Percentiles rank a stretch among this genome's conserved stretches.
These are phyloP conservation scores for Spinibarbus caldwelli DNA, from an alignment of 2,797 vertebrate genomes.

Conservation along the genomic window DNA sequence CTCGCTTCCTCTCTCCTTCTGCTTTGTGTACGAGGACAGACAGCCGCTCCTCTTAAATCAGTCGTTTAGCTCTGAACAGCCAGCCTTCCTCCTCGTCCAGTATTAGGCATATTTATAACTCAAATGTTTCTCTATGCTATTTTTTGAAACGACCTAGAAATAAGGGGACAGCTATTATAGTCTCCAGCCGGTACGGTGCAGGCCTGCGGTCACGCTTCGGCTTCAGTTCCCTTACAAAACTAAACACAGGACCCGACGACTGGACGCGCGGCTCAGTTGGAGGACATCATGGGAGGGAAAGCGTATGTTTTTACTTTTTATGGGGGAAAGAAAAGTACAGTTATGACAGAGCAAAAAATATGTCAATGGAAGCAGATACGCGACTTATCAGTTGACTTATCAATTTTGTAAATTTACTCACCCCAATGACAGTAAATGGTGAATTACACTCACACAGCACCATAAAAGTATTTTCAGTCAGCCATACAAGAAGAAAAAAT, in stretches of 20 bases:
- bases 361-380: neutral
- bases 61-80: constrained; percentile 22
- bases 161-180: constrained; percentile 80
- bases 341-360: neutral
- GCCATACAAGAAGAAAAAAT: neutral
- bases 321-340: neutral
- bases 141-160: constrained; percentile 72
- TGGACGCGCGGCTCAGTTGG: neutral
- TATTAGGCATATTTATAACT: constrained; percentile 54
- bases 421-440: neutral
- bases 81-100: constrained; percentile 27
- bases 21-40: neutral
- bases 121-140: constrained; percentile 49
- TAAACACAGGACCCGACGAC: neutral
- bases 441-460: neutral
- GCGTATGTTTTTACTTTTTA: neutral
- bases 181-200: constrained; percentile 46
- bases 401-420: neutral
- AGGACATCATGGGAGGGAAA: neutral
- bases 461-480: neutral
- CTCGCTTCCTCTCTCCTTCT: neutral
- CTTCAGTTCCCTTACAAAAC: neutral
- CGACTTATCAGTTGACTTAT: neutral
- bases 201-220: neutral
- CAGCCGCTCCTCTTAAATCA: constrained; percentile 26